Evolutionary conservation across 1,140 invertebrate genomes (phyloP).

Genomic region (Brachionus plicatilis): DNA sequence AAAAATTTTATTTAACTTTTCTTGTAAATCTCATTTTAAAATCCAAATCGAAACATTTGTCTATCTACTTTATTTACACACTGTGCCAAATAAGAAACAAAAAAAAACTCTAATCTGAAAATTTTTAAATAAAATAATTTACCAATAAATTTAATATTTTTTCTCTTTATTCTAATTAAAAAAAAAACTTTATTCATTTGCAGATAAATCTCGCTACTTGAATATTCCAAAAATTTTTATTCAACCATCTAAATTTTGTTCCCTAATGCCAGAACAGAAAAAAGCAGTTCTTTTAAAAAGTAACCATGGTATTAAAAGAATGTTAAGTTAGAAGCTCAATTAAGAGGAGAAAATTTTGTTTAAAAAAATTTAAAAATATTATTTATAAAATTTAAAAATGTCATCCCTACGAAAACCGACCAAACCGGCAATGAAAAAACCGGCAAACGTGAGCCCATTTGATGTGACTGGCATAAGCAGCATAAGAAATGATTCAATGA

Average conservation of each 20-base stretch:
- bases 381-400: background rate
- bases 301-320: too few relatives aligned
- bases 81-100: background rate
- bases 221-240: too few relatives aligned
- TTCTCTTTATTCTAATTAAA: too few relatives aligned
- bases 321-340: too few relatives aligned
- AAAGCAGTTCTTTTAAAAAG: too few relatives aligned
- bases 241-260: too few relatives aligned
- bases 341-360: too few relatives aligned
- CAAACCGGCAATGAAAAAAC: background rate
- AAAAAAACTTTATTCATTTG: too few relatives aligned
- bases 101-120: too few relatives aligned
- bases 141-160: background rate
- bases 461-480: background rate
- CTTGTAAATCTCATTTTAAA: background rate
- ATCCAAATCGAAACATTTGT: background rate
- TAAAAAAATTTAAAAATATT: background rate
- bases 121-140: too few relatives aligned
- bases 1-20: background rate
- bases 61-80: background rate
- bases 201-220: too few relatives aligned
- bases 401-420: background rate
- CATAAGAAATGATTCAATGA: constrained; percentile 9
- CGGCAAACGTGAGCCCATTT: background rate
- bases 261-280: too few relatives aligned